Percentiles rank a stretch among this genome's conserved stretches.
These are phyloP conservation scores for Brachionus koreanus DNA, from an alignment of 1,140 invertebrate species.

Conservation along the genomic window DNA sequence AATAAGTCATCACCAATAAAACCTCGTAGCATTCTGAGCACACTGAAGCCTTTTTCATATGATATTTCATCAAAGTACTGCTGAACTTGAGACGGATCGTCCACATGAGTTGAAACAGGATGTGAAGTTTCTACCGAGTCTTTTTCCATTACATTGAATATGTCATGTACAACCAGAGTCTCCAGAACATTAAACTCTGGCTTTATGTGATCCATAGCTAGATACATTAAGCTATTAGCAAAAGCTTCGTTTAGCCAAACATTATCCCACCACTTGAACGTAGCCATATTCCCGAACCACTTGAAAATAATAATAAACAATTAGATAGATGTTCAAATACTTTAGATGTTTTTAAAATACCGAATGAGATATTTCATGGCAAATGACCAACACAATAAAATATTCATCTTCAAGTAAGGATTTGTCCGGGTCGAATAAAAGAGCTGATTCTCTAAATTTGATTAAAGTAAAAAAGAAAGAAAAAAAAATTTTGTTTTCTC, in stretches of 20 bases:
- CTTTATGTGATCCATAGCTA: slow-evolving; percentile 52
- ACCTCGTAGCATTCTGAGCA: slow-evolving; percentile 53
- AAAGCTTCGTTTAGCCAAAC: slow-evolving; percentile 62
- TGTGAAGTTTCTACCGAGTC: slow-evolving; percentile 60
- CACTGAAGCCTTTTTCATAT: slow-evolving; percentile 57
- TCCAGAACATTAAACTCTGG: slow-evolving; percentile 52
- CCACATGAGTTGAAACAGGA: slow-evolving; percentile 54
- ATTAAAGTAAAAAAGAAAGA: neutral
- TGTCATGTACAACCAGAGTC: slow-evolving; percentile 48
- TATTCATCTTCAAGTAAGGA: slow-evolving; percentile 53
- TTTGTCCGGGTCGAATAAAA: slow-evolving; percentile 53
- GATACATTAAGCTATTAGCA: slow-evolving; percentile 57
- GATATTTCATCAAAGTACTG: slow-evolving; percentile 56
- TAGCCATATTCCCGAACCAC: slow-evolving; percentile 62
- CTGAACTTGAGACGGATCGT: slow-evolving; percentile 52
- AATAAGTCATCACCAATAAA: slow-evolving; percentile 56
- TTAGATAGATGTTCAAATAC: too few relatives aligned
- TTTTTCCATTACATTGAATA: slow-evolving; percentile 55
- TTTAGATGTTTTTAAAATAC: too few relatives aligned
- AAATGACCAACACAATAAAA: slow-evolving; percentile 53
- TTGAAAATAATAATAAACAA: slow-evolving; percentile 38
- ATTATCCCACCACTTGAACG: slow-evolving; percentile 61
- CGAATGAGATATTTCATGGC: slow-evolving; percentile 56
- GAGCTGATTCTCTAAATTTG: slow-evolving; percentile 49
- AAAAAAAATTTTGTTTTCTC: neutral